Conservation (phyloP, 2,113 vertebrate genomes). For the Lynx canadensis region DNA sequence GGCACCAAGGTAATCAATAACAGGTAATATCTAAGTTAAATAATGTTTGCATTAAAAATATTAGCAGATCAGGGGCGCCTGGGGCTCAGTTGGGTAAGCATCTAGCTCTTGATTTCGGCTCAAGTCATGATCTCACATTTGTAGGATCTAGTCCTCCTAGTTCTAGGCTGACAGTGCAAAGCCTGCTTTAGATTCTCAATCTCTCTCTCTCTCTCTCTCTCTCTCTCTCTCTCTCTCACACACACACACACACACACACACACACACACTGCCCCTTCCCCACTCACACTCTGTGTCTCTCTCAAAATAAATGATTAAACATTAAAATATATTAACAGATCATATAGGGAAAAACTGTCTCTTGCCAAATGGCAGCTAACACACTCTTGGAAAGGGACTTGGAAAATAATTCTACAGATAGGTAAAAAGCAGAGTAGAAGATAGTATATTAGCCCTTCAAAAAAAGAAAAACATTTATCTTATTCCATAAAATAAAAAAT, state of each 20-base stretch:
- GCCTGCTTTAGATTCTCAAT: too few relatives aligned
- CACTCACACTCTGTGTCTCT: too few relatives aligned
- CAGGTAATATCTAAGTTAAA: background rate
- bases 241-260: too few relatives aligned
- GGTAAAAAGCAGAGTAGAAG: background rate
- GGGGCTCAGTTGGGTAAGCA: too few relatives aligned
- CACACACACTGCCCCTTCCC: too few relatives aligned
- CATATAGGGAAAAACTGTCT: background rate
- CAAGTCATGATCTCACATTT: too few relatives aligned
- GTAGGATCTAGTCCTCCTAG: too few relatives aligned
- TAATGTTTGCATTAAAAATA: background rate
- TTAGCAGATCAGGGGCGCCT: background rate
- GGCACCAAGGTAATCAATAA: background rate
- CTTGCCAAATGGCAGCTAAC: slow-evolving; percentile 14
- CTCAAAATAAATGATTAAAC: background rate
- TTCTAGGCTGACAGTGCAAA: too few relatives aligned
- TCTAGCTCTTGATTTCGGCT: too few relatives aligned
- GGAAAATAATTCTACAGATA: background rate
- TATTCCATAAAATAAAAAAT: background rate
- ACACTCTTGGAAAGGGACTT: background rate
- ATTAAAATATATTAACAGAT: background rate
- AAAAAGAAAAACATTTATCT: background rate
- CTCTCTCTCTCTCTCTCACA: too few relatives aligned
- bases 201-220: too few relatives aligned
- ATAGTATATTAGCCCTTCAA: background rate